Evolutionary conservation across 2,888 invertebrate species (phyloP).

Genomic region (Chamaedrilus cognettii): DNA sequence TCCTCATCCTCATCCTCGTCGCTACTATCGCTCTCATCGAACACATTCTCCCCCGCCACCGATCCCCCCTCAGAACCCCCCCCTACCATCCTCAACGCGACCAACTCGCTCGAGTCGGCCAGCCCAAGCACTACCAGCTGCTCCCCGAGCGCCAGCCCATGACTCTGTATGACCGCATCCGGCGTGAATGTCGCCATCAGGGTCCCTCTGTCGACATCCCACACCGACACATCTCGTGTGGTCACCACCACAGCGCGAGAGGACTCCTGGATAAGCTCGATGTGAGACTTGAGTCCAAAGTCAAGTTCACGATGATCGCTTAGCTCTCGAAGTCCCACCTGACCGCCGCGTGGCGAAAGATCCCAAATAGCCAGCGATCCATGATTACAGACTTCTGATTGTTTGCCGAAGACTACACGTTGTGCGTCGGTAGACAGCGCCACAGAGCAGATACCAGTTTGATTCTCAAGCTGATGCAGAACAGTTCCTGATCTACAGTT

Average conservation of each 20-base stretch:
- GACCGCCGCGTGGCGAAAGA: neutral
- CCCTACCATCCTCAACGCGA: slow-evolving; percentile 28
- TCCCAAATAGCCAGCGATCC: slow-evolving; percentile 47
- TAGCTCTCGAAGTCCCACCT: slow-evolving; percentile 39
- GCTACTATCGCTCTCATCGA: slow-evolving; percentile 30
- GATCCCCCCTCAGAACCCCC: slow-evolving; percentile 1
- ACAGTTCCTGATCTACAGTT: slow-evolving; percentile 49
- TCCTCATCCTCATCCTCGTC: slow-evolving; percentile 33
- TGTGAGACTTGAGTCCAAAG: slow-evolving; percentile 46
- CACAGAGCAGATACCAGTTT: slow-evolving; percentile 52
- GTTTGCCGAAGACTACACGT: slow-evolving; percentile 51
- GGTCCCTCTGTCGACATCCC: slow-evolving; percentile 49
- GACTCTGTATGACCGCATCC: slow-evolving; percentile 50
- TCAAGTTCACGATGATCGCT: slow-evolving; percentile 39
- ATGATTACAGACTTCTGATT: slow-evolving; percentile 40
- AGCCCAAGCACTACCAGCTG: slow-evolving; percentile 50
- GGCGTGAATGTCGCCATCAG: slow-evolving; percentile 53
- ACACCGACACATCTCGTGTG: slow-evolving; percentile 54
- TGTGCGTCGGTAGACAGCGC: slow-evolving; percentile 50
- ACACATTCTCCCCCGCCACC: slow-evolving; percentile 25
- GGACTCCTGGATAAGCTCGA: slow-evolving; percentile 47
- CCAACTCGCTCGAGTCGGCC: slow-evolving; percentile 47
- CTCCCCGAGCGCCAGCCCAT: slow-evolving; percentile 46
- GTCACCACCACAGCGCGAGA: slow-evolving; percentile 48
- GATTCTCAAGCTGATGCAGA: slow-evolving; percentile 48